phyloP scores from a whole-genome alignment of 2,113 vertebrate species.

The Coryphaenoides rupestris region DNA sequence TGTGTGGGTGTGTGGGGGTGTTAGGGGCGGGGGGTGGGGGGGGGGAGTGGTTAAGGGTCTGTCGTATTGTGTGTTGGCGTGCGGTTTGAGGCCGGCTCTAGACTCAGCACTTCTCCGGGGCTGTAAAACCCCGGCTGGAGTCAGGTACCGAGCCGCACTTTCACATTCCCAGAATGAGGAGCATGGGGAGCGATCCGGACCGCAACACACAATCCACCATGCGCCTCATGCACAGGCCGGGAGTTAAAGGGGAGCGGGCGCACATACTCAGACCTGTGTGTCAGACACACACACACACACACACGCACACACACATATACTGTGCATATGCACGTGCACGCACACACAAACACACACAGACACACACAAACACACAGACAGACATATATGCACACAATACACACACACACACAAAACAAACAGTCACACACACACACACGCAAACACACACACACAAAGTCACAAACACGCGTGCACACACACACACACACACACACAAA shows the following conservation, averaged over 20 bases:
- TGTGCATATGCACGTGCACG: slow-evolving; percentile 13
- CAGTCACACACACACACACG: slow-evolving; percentile 21
- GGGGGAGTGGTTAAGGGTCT: too few relatives aligned
- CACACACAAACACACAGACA: slow-evolving; percentile 17
- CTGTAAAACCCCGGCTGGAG: slow-evolving; percentile 13
- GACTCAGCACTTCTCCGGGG: slow-evolving; percentile 41
- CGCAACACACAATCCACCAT: slow-evolving; percentile 47
- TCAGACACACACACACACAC: not conserved
- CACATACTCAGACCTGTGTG: slow-evolving; percentile 1
- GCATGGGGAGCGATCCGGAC: slow-evolving; percentile 53
- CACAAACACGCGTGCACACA: too few relatives aligned
- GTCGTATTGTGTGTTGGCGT: slow-evolving; percentile 19
- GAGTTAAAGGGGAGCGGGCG: not conserved
- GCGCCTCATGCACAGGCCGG: not conserved
- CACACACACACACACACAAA: slow-evolving; percentile 34
- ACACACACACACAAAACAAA: too few relatives aligned
- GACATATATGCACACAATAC: too few relatives aligned
- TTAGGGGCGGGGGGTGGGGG: too few relatives aligned
- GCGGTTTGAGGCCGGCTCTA: slow-evolving; percentile 53
- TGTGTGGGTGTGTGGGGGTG: too few relatives aligned
- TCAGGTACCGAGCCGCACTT: slow-evolving; percentile 54
- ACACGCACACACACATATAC: slow-evolving; percentile 16
- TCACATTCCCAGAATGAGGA: slow-evolving; percentile 53
- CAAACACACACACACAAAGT: slow-evolving; percentile 32
- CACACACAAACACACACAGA: slow-evolving; percentile 24